phyloP scores from a whole-genome alignment of 1,140 invertebrate species.

The Pachypeltis micranthus region DNA sequence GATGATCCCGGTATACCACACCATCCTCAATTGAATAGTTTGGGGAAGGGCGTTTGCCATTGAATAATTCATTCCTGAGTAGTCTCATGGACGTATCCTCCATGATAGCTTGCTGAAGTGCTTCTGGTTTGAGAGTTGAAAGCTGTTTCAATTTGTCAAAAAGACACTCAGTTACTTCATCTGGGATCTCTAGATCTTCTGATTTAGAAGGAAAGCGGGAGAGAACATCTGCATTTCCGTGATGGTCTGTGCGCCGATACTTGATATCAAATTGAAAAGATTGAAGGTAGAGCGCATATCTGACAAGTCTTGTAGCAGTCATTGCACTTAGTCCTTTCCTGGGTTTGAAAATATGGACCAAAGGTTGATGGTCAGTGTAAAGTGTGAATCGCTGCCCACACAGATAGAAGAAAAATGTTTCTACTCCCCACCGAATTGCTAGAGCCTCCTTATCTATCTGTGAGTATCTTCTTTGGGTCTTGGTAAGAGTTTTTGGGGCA shows the following conservation, averaged over 20 bases:
- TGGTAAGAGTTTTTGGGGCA: constrained; percentile 33
- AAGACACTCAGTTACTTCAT: background rate
- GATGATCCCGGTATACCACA: background rate
- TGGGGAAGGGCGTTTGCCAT: too few species aligned
- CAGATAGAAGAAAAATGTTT: constrained; percentile 35
- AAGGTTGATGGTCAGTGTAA: constrained; percentile 38
- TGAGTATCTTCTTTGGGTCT: constrained; percentile 34
- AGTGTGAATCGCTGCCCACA: constrained; percentile 36
- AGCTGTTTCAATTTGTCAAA: too few species aligned
- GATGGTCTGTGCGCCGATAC: background rate
- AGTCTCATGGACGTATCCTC: too few species aligned
- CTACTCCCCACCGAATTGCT: constrained; percentile 35
- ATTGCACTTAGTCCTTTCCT: background rate
- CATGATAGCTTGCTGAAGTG: too few species aligned
- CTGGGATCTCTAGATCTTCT: background rate
- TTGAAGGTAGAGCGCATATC: background rate
- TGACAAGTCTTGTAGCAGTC: background rate
- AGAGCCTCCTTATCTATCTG: constrained; percentile 41
- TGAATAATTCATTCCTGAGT: background rate
- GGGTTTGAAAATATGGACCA: constrained; percentile 33
- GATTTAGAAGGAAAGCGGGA: background rate
- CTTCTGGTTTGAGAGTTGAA: too few species aligned
- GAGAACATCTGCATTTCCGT: background rate
- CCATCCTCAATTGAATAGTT: too few species aligned
- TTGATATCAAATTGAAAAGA: background rate